Evolutionary conservation across 2,888 invertebrate species (phyloP), one percentile per base, ranked within the genome.

Genomic region (Sphinx pinastri): DNA sequence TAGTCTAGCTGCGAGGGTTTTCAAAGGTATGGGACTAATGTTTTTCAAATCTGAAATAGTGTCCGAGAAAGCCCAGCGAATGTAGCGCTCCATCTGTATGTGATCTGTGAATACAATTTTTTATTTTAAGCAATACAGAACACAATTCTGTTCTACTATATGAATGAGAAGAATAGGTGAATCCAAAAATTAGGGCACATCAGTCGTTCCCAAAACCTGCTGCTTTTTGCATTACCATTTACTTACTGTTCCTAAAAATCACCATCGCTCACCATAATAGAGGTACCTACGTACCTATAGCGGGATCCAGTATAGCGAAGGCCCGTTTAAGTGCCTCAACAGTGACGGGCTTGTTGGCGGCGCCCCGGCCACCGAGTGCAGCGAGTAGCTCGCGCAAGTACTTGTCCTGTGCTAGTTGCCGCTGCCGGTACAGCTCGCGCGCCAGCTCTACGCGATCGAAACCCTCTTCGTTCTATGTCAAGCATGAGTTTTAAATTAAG

Each of bases 41-140:
- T 75, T 76, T 70, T 74, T 79, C 67, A 91, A 70, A 13, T 86
- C 86, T 0, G 85, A 79, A 1, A 78, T 80, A 68, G 78, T 82
- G 49, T 86, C 87, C 0, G 89, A 86, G 80, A 92, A 94, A 45
- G 89, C 91, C 93, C 94, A 94, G 67, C 94, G 89, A 60, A 94
- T 87, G 80, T 93, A 88, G 14, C 88, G 88, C 74, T 94, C 93
- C 93, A 94, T 93, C 14, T 91, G 88, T 52, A 92, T 86, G 75
- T 94, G 94, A 77, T 94, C 94, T 94, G 77, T 66, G 11, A 31
- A 47, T n/a, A 68, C 2, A 47, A 31, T 25, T 59, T 38, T 38
- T 1, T 38, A 7, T 38, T 7, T 38, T 38, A 38, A 38, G 25
- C 1, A 25, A 25, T 25, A 25, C 25, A 2, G 25, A 25, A 25